Evolutionary conservation across 2,113 vertebrate species (phyloP).

Genomic region (Paradisaea rubra): DNA sequence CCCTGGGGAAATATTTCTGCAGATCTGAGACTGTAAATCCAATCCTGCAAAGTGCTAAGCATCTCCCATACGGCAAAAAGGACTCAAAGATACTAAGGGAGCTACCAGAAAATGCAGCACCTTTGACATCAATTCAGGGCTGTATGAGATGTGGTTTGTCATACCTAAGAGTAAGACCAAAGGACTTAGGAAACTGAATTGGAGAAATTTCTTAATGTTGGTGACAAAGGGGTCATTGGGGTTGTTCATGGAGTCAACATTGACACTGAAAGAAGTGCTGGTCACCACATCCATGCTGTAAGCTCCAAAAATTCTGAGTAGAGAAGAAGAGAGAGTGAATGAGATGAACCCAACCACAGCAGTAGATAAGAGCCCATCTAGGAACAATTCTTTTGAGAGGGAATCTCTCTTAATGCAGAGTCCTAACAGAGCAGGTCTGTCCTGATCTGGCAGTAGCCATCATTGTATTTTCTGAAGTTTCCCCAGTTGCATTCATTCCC

Average conservation of each 20-base stretch:
- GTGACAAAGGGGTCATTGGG: conserved; percentile 72
- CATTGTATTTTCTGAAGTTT: not conserved
- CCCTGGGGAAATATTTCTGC: not conserved
- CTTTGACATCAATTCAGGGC: rapidly evolving
- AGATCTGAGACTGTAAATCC: not conserved
- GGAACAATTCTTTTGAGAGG: not conserved
- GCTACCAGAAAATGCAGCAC: not conserved
- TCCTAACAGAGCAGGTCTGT: too few species aligned
- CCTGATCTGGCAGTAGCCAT: not conserved
- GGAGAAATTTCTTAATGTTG: conserved; percentile 75
- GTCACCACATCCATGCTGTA: conserved; percentile 75
- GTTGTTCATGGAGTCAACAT: conserved; percentile 76
- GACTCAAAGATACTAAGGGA: not conserved
- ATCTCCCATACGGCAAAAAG: not conserved
- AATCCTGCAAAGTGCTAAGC: not conserved
- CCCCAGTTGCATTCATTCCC: not conserved
- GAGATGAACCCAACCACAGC: not conserved
- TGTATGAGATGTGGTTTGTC: not conserved
- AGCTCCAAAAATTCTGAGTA: conserved; percentile 36
- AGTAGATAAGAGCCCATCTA: not conserved
- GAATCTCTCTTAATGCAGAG: not conserved
- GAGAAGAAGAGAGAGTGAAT: not conserved
- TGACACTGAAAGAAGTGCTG: conserved; percentile 77
- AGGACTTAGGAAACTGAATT: conserved; percentile 66
- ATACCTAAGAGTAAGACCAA: conserved; percentile 64